These are phyloP conservation scores for Rotaria socialis DNA, from an alignment of 2,888 invertebrate species.

Conservation along the genomic window DNA sequence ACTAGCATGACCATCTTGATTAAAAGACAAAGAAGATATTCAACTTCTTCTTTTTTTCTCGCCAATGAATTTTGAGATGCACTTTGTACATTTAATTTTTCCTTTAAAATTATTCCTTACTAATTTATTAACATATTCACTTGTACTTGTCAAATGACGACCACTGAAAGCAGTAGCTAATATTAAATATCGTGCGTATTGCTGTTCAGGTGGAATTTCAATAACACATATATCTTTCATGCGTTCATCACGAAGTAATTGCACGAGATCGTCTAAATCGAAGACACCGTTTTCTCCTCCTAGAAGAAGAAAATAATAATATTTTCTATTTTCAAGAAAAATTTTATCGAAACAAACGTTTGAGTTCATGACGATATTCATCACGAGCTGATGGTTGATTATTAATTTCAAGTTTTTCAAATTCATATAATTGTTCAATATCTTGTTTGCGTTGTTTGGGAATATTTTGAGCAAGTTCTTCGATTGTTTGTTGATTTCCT, in stretches of 20 bases:
- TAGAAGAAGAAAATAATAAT: slow-evolving; percentile 59
- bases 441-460: neutral
- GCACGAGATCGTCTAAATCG: slow-evolving; percentile 78
- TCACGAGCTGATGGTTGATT: neutral
- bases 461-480: neutral
- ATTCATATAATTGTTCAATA: slow-evolving; percentile 32
- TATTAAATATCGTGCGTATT: slow-evolving; percentile 79
- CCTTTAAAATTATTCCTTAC: neutral
- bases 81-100: too few species aligned
- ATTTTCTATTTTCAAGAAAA: too few species aligned
- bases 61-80: too few species aligned
- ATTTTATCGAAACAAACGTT: neutral
- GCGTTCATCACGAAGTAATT: slow-evolving; percentile 72
- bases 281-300: slow-evolving; percentile 79
- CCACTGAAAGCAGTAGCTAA: slow-evolving; percentile 65
- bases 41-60: too few species aligned
- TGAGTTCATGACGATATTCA: neutral
- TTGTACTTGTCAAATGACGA: slow-evolving; percentile 53
- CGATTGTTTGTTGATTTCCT: neutral
- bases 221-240: slow-evolving; percentile 76
- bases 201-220: slow-evolving; percentile 69
- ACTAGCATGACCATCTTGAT: too few species aligned
- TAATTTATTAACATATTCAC: slow-evolving; percentile 9
- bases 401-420: slow-evolving; percentile 32
- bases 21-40: too few species aligned